Evolutionary conservation across 2,113 vertebrate species (phyloP), one percentile per base, ranked within the genome.

Genomic region (Panurus biarmicus): DNA sequence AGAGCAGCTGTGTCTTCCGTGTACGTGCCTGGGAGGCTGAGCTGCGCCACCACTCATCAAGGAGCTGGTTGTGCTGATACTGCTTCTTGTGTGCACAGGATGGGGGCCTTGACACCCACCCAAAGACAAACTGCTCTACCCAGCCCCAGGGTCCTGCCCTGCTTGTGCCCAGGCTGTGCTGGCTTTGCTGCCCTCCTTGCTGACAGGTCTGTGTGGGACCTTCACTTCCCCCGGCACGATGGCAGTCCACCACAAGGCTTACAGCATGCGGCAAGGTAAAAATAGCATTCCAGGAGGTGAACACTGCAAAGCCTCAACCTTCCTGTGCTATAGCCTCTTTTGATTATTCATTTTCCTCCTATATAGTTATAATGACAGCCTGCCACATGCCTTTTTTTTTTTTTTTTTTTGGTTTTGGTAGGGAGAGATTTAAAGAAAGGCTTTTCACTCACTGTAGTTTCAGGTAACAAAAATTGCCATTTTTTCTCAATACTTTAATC

Each of bases 1-100:
- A 31, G 29, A 66, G 21, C 9, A 79, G 33, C 10, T 74, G 20
- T 44, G 35, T 53, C 40, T 47, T 65, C 58, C 62, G 38, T 20
- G 45, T 36, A 60, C 0, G 0, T 64, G 66, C 40, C 4, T 24
- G 54, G 40, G 17, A 74, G 40, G 45, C 33, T 85, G 14, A 14
- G 11, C 11, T 74, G 85, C 12, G 20, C 11, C 38, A 7, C 13
- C 2, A 12, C 11, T 14, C 57, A 29, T 33, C 54, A 26, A 67
- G 23, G 23, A 66, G 22, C 5, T 0, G 0, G 2, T 14, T 31
- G 26, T 7, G 57, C 3, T 15, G n/a, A 18, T 10, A 2, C 4
- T 28, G 17, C 28, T 71, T 64, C 53, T 65, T 64, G 48, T 23
- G 31, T 67, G 47, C 66, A 26, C 44, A 38, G 47, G 25, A 29